A percentile compares a stretch with the other conserved stretches of the same genome.
Conservation (phyloP, 2,888 invertebrate genomes). For the Ectemnius cavifrons region DNA sequence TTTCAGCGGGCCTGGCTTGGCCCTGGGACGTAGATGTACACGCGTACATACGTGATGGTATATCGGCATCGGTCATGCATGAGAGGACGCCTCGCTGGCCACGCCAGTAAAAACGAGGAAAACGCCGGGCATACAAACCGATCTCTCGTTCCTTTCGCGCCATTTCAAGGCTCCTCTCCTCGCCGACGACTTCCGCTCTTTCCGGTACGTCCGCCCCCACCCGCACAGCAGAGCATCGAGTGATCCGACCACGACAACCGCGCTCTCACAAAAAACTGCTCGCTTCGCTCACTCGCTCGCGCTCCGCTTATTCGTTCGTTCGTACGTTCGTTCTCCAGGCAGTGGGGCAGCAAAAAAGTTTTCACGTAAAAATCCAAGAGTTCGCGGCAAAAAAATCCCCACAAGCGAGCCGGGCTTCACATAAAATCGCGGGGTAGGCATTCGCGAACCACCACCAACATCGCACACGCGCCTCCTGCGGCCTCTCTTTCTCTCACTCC, state of each 20-base stretch:
- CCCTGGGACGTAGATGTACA: conserved; percentile 62
- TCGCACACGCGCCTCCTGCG: conserved; percentile 41
- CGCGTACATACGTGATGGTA: conserved; percentile 59
- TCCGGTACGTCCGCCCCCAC: background rate
- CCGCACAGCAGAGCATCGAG: conserved; percentile 6
- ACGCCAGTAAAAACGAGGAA: conserved; percentile 75
- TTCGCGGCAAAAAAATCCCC: background rate
- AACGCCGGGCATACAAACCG: conserved; percentile 51
- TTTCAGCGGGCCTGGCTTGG: conserved; percentile 55
- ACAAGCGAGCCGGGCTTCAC: background rate
- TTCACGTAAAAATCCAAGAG: conserved; percentile 5
- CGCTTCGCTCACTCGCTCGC: background rate
- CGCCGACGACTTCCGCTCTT: conserved; percentile 22
- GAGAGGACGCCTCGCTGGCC: conserved; percentile 75
- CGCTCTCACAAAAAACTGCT: background rate
- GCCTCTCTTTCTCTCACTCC: conserved; percentile 37
- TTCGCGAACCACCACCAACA: conserved; percentile 41
- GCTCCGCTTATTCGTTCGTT: too few relatives aligned
- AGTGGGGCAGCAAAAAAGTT: conserved; percentile 34
- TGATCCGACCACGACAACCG: conserved; percentile 5
- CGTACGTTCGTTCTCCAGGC: background rate
- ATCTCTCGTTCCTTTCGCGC: conserved; percentile 49
- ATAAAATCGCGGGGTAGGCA: conserved; percentile 11
- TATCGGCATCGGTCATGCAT: conserved; percentile 76
- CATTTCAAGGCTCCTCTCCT: conserved; percentile 46